A percentile compares a stretch with the other conserved stretches of the same genome.
phyloP scores from a whole-genome alignment of 2,797 vertebrate species.

The Allenopithecus nigroviridis region DNA sequence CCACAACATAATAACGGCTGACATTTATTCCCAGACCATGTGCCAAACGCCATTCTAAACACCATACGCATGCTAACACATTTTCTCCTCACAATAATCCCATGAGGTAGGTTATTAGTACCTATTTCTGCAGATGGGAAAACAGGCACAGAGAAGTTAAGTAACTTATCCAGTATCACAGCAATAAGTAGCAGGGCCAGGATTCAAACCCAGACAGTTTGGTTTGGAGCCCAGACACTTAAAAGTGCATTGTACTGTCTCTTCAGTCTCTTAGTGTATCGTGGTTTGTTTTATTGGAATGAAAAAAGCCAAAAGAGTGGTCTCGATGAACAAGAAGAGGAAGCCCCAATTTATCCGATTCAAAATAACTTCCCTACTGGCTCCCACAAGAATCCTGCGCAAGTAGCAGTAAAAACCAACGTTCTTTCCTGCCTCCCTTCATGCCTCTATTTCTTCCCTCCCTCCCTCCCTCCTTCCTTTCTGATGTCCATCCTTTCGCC shows the following conservation, averaged over 20 bases:
- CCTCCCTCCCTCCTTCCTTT: not conserved
- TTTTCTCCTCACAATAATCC: no score
- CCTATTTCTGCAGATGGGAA: not conserved
- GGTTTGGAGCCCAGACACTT: not conserved
- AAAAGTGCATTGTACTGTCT: accelerated
- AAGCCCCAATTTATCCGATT: not conserved
- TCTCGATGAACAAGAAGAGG: not conserved
- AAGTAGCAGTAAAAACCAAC: not conserved
- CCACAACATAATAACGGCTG: no score
- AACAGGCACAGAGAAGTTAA: not conserved
- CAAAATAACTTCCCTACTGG: not conserved
- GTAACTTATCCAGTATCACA: not conserved
- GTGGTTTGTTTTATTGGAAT: not conserved
- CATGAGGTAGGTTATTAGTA: not conserved
- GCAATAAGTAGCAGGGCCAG: not conserved
- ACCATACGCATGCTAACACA: accelerated
- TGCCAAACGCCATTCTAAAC: not conserved
- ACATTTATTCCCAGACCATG: accelerated
- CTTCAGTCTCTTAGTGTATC: not conserved
- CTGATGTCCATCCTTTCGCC: not conserved
- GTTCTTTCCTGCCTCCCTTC: no score
- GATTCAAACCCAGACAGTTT: not conserved
- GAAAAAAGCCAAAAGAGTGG: not conserved
- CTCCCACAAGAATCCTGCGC: not conserved
- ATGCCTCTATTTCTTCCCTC: accelerated